These are phyloP conservation scores for Drosophila tripunctata DNA, from an alignment of 2,888 invertebrate genomes.

Conservation along the genomic window DNA sequence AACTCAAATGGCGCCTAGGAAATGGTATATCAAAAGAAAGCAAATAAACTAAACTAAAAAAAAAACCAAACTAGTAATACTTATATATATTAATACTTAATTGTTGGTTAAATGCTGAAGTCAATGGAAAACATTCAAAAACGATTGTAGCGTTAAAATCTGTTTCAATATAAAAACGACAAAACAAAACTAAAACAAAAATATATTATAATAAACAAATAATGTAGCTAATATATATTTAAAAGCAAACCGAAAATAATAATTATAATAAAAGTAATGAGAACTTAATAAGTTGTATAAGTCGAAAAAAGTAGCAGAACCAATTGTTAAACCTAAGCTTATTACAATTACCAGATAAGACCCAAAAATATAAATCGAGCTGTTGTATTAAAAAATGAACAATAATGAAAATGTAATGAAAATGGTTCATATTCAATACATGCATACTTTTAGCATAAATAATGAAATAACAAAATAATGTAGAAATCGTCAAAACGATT, in stretches of 20 bases:
- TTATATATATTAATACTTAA: conserved; percentile 40
- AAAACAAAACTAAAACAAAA: conserved; percentile 37
- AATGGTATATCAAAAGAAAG: conserved; percentile 62
- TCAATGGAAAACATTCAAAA: conserved; percentile 34
- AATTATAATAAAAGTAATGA: conserved; percentile 23
- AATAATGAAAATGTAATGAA: conserved; percentile 54
- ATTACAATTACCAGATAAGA: conserved; percentile 44
- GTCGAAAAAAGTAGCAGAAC: conserved; percentile 76
- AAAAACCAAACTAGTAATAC: conserved; percentile 21
- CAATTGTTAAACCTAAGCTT: conserved; percentile 80
- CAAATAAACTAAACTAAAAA: conserved; percentile 8
- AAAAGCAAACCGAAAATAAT: conserved; percentile 36
- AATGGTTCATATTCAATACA: conserved; percentile 50
- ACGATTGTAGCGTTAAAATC: conserved; percentile 68
- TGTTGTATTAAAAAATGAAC: conserved; percentile 74
- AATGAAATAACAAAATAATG: neutral
- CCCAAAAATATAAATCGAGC: conserved; percentile 54
- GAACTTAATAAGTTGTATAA: conserved; percentile 55
- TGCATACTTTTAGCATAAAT: neutral
- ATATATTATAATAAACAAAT: conserved; percentile 38
- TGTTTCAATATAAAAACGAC: conserved; percentile 63
- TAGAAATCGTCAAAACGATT: conserved; percentile 15
- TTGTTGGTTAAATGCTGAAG: conserved; percentile 77
- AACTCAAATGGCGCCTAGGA: conserved; percentile 59
- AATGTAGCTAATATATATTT: conserved; percentile 62